Base-by-base conservation (phyloP, 1,140 invertebrate species). In the Tetramorium parvispinum region DNA sequence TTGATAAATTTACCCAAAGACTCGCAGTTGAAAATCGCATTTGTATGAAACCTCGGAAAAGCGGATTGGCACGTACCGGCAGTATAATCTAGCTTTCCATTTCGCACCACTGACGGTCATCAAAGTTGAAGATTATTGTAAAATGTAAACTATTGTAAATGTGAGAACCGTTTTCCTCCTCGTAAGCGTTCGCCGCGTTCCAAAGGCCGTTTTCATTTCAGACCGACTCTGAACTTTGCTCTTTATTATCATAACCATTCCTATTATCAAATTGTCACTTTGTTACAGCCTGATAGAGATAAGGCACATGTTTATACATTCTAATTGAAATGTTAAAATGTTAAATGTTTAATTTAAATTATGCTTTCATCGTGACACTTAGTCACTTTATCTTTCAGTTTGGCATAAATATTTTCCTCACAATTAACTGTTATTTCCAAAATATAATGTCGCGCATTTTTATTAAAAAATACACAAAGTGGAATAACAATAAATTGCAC, bases 41-140 rank as follows among this genome's bases (percentile, higher is more conserved):
- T 83, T 83, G 40, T 59, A 55, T 43, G 40, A 83, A 83, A 83
- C 79, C 79, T 49, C 18, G 53, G n/a, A 7, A 46, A 24, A 75
- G 53, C 79, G 24, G 24, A 75, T 73, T 83, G 68, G 68, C 79
- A 83, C 79, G 79, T 83, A 83, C 53, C 53, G 27, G 27, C 55
- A 49, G 53, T 83, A 75, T 68, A 75, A 83, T 83, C 79, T 75
- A 73, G 66, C 66, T 73, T 82, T 32, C 66, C 68, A 75, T 61
- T 83, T 27, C 79, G 49, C n/a, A 55, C 49, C 40, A 32, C 40
- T 75, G 53, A 43, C 68, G 79, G 53, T 83, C 79, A 75, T 83
- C 79, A 73, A 75, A 75, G 79, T 83, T 83, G 53, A 73, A 83
- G 79, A 75, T 83, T 83, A 83, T 83, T 83, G 55, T 73, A 75